Conservation (phyloP, 2,113 vertebrate genomes). For the Rostratula benghalensis region DNA sequence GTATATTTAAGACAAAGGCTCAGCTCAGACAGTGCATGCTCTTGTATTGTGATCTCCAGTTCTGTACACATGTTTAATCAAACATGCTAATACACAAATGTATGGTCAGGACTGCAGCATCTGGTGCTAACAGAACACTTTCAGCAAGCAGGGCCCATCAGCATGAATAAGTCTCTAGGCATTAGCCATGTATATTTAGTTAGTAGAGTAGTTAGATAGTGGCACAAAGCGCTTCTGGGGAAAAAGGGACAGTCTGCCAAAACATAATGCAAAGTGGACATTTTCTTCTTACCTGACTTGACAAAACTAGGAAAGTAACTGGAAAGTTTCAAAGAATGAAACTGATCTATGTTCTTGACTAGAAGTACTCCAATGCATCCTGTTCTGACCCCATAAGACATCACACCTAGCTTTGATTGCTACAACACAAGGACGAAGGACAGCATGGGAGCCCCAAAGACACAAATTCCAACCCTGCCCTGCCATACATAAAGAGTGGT, state of each 20-base stretch:
- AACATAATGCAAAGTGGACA: background rate
- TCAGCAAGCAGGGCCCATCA: background rate
- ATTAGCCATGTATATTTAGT: background rate
- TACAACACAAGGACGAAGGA: background rate
- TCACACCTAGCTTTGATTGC: background rate
- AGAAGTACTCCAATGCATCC: background rate
- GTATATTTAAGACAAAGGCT: background rate
- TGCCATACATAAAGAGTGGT: rapidly evolving
- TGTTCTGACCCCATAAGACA: background rate
- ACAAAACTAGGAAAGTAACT: background rate
- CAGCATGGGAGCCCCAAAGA: rapidly evolving
- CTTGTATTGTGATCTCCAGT: background rate
- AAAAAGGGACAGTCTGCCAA: background rate
- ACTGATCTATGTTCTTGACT: background rate
- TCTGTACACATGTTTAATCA: background rate
- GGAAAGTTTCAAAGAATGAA: background rate
- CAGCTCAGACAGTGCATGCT: background rate
- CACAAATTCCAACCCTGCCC: background rate
- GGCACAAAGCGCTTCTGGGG: background rate
- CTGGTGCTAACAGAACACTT: background rate
- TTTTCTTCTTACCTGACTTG: background rate
- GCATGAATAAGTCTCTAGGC: background rate
- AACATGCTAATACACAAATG: background rate
- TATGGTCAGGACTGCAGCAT: background rate
- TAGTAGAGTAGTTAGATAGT: background rate